Evolutionary conservation across 2,797 vertebrate species (phyloP), one percentile per base, ranked within the genome.

Genomic region (Hypotaenidia philippensis): DNA sequence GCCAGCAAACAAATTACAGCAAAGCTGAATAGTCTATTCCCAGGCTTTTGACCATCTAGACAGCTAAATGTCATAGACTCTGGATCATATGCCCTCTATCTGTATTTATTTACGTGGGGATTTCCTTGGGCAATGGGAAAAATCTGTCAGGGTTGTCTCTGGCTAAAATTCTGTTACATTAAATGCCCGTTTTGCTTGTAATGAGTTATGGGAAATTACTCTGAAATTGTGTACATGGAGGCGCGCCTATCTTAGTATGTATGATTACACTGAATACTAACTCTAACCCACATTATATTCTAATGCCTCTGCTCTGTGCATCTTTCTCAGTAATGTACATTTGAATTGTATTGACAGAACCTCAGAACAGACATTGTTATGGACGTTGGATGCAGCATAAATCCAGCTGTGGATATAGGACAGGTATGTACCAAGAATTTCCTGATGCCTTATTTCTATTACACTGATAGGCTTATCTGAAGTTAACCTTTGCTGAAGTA

Each of bases 331-430:
- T 89, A 71, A 79, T 47, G 45, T 5, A 40, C 77, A 34, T 77
- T 57, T 77, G 29, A 65, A 76, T 95, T 96, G 94, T 82, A 36
- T 80, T 88, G 40, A 87, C 91, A 98, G 98, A 98, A 97, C 61
- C 91, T 98, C 90, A 97, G 97, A 95, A 98, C 98, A 64, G 97
- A 98, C 78, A 98, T 98, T 45, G 97, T 98, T 87, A 98, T 98
- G 97, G 98, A 98, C 11, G 6, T 96, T 60, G 98, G 98, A 81
- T 52, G 19, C 92, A 98, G 98, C 74, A 97, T 98, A 94, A 98
- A 98, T 69, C 98, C 98, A 71, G 98, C 98, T 72, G 84, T 98
- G 83, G 98, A 98, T 93, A 94, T 98, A 88, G 98, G 98, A 71
- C 98, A 98, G 97, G 98, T 98, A 97, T 1, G 97, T 97, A 41